phyloP scores from a whole-genome alignment of 2,113 vertebrate species.

The Eulacestoma nigropectus region DNA sequence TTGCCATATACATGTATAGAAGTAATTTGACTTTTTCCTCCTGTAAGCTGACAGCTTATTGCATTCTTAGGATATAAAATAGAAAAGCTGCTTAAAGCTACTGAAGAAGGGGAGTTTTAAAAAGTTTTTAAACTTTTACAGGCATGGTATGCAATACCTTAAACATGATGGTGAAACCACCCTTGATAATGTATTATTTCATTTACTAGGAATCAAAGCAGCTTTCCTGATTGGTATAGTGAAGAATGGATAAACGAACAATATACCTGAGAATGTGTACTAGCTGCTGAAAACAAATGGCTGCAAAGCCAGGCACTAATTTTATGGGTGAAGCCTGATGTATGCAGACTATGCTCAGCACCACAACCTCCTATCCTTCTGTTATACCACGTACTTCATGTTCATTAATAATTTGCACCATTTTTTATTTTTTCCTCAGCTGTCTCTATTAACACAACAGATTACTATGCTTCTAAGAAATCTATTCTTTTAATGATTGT shows the following conservation, averaged over 20 bases:
- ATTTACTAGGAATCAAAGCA: not conserved
- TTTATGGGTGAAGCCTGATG: fast-evolving
- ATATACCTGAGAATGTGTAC: not conserved
- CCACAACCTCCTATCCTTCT: not conserved
- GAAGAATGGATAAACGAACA: not conserved
- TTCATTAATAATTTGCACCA: not conserved
- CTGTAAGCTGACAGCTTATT: not conserved
- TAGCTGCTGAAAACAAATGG: not conserved
- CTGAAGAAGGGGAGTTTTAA: not conserved
- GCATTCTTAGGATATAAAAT: not conserved
- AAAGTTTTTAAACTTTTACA: not conserved
- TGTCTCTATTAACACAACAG: not conserved
- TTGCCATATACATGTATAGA: not conserved
- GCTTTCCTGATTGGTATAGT: not conserved
- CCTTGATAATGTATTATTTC: not conserved
- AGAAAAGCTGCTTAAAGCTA: not conserved
- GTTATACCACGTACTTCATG: not conserved
- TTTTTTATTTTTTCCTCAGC: not conserved
- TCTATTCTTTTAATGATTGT: not conserved
- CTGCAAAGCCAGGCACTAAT: not conserved
- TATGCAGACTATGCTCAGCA: not conserved
- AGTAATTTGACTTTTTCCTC: not conserved
- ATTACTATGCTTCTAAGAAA: not conserved
- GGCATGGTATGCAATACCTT: not conserved
- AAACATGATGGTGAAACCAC: not conserved